Evolutionary conservation across 2,113 vertebrate genomes (phyloP).

Genomic region (Ophiodon elongatus): DNA sequence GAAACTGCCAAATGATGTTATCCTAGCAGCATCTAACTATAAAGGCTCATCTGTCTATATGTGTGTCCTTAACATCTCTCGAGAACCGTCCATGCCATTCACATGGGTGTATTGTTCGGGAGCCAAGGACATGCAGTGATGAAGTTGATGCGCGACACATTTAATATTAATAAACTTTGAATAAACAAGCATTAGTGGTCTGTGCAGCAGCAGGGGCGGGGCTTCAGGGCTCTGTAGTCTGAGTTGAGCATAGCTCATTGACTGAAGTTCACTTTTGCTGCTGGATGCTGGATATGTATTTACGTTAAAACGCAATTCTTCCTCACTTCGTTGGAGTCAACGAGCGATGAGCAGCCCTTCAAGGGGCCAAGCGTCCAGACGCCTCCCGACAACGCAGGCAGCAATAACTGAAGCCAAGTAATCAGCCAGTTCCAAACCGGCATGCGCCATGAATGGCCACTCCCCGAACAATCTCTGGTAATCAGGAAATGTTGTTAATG

Average conservation of each 20-base stretch:
- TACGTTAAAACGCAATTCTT: neutral
- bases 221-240: neutral
- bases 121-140: neutral
- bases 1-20: neutral
- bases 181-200: too few relatives aligned
- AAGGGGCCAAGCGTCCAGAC: too few relatives aligned
- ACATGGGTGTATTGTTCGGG: neutral
- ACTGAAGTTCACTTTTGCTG: neutral
- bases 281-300: neutral
- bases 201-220: neutral
- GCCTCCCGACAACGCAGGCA: too few relatives aligned
- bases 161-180: too few relatives aligned
- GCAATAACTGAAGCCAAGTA: neutral
- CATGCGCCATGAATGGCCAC: too few relatives aligned
- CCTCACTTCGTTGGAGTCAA: neutral
- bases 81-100: neutral
- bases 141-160: too few relatives aligned
- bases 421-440: neutral
- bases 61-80: neutral
- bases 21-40: neutral
- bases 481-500: too few relatives aligned
- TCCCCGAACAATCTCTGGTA: too few relatives aligned
- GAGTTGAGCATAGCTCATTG: neutral
- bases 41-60: neutral
- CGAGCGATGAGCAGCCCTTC: neutral